These are phyloP conservation scores for Plemyria rubiginata DNA, from an alignment of 2,888 invertebrate genomes.

Conservation along the genomic window DNA sequence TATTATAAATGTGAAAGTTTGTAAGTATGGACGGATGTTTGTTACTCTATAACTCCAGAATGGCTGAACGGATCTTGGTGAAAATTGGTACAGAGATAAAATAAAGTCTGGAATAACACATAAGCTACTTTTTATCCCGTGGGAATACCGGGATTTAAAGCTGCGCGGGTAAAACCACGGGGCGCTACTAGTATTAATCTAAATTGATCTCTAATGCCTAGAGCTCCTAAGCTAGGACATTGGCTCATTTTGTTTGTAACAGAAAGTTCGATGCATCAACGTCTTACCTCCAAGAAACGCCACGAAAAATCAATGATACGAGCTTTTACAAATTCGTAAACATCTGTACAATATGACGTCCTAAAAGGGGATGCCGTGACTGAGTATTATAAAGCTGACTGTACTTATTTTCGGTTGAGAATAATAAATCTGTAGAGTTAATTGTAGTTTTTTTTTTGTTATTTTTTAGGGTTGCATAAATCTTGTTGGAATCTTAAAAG, in stretches of 20 bases:
- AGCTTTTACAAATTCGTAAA: slow-evolving; percentile 12
- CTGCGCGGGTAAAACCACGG: too few species aligned
- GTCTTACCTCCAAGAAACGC: neutral
- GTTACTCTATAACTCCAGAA: too few species aligned
- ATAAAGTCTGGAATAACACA: too few species aligned
- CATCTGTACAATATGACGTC: slow-evolving; percentile 35
- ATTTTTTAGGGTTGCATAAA: neutral
- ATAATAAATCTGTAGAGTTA: slow-evolving; percentile 25
- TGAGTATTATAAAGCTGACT: slow-evolving; percentile 57
- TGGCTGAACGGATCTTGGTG: too few species aligned
- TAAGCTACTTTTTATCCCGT: too few species aligned
- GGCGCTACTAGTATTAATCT: too few species aligned
- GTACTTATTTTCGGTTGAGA: slow-evolving; percentile 52
- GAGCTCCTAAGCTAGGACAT: too few species aligned
- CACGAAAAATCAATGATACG: slow-evolving; percentile 3
- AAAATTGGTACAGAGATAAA: too few species aligned
- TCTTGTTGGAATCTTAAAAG: neutral
- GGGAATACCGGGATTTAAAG: too few species aligned
- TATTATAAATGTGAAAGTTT: too few species aligned
- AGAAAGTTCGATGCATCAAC: neutral
- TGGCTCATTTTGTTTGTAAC: neutral
- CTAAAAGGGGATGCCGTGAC: slow-evolving; percentile 56
- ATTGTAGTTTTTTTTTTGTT: neutral
- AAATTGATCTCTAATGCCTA: too few species aligned
- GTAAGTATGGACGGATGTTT: too few species aligned